These are phyloP conservation scores for Hymenopus coronatus DNA, from an alignment of 2,888 invertebrate species.

Conservation along the genomic window DNA sequence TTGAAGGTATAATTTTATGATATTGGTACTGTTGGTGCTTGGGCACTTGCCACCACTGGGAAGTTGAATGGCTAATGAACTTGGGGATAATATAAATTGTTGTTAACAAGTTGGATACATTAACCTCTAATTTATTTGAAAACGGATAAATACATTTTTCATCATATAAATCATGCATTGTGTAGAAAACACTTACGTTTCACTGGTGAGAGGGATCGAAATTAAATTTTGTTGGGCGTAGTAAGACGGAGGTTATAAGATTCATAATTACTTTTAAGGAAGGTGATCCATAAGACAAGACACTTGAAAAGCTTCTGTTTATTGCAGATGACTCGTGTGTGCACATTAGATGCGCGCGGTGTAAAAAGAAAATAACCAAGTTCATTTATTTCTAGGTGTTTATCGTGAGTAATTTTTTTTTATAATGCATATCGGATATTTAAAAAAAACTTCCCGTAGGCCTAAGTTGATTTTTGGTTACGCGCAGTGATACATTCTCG, in stretches of 20 bases:
- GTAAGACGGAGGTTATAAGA: background rate
- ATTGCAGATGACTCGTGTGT: background rate
- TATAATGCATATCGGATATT: background rate
- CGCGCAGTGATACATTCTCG: slow-evolving; percentile 25
- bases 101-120: background rate
- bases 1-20: background rate
- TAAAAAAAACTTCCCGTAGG: background rate
- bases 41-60: background rate
- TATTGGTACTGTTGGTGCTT: background rate
- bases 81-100: background rate
- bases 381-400: background rate
- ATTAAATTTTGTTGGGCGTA: background rate
- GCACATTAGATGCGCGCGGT: background rate
- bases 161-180: background rate
- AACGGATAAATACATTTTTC: background rate
- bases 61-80: background rate
- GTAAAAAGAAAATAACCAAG: too few relatives aligned
- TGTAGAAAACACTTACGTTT: background rate
- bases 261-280: background rate
- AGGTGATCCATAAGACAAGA: background rate
- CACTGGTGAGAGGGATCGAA: background rate
- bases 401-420: background rate
- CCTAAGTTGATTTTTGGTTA: slow-evolving; percentile 11
- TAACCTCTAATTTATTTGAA: background rate
- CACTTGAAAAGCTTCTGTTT: background rate